Base-by-base conservation (phyloP, 2,888 invertebrate species). In the Ectobius pallidus region DNA sequence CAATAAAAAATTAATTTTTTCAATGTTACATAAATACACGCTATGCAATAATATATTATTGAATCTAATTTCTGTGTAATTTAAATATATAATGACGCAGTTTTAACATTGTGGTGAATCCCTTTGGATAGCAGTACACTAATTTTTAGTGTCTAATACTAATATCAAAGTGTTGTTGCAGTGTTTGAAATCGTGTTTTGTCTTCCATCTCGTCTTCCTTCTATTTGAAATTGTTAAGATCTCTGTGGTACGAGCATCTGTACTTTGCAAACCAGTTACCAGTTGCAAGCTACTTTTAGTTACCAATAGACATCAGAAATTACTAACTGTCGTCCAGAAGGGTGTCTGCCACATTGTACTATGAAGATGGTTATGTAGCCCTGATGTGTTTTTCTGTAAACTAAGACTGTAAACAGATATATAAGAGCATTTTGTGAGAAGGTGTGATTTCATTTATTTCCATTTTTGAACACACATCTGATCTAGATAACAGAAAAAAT, bases 191-290 rank as follows among this genome's bases (percentile, higher is more conserved):
- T 30, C 58, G n/a, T 58, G 58, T 58, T 58, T 65, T 65, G 65
- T 65, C 65, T 65, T 65, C 65, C 65, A 65, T 22, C 27, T 27
- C 27, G 46, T 65, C 65, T 65, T 46, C 65, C 65, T 30, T 58
- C 32, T 58, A 22, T 58, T 7, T 30, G n/a, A 58, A 58, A 58
- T 58, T 30, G 32, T 30, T 58, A 25, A 32, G 22, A 25, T 25
- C 25, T 25, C 52, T 52, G 11, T 25, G 25, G 3, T 25, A 52
- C 25, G 30, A n/a, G n/a, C 30, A 16, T 30, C 27, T n/a, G 27
- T 30, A 7, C 58, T 58, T 58, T 58, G 16, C 58, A 58, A n/a
- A n/a, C 18, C 16, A 58, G n/a, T 58, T 58, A n/a, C 30, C n/a
- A 58, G 32, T 58, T 58, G 27, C 11, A 9, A 25, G 52, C 0